Conservation (phyloP, 2,113 vertebrate species). For the Phycodurus eques region DNA sequence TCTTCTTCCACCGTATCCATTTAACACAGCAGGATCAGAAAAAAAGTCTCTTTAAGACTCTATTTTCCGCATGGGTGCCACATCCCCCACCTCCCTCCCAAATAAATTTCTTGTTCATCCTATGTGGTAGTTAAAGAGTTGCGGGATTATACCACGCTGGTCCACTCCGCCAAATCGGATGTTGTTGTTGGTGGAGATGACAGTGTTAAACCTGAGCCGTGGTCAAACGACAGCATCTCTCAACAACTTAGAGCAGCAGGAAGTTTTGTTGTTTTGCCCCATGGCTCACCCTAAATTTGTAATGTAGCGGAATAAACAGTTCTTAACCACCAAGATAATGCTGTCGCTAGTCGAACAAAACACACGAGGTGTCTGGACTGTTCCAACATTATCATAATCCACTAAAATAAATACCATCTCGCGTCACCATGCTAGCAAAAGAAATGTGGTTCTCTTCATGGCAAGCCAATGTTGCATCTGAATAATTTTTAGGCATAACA, state of each 20-base stretch:
- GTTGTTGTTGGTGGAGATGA: constrained; percentile 44
- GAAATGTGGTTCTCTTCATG: neutral
- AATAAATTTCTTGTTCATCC: constrained; percentile 41
- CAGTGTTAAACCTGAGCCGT: constrained; percentile 21
- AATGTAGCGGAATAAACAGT: neutral
- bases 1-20: constrained; percentile 30
- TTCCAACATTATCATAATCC: neutral
- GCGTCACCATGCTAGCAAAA: neutral
- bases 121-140: constrained; percentile 38
- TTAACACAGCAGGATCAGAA: constrained; percentile 50
- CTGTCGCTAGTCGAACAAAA: neutral
- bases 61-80: constrained; percentile 49
- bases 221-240: constrained; percentile 9
- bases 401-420: neutral
- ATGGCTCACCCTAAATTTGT: neutral
- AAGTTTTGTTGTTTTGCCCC: neutral
- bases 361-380: too few relatives aligned
- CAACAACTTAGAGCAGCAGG: neutral
- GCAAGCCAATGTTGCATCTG: too few relatives aligned
- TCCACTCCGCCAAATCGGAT: constrained; percentile 25
- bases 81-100: neutral
- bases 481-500: too few relatives aligned
- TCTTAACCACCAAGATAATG: neutral
- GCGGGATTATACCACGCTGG: constrained; percentile 43
- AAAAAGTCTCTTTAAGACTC: constrained; percentile 46